Percentiles rank a stretch among this genome's conserved stretches.
These are phyloP conservation scores for Phalanger gymnotis DNA, from an alignment of 2,797 vertebrate genomes.

Conservation along the genomic window DNA sequence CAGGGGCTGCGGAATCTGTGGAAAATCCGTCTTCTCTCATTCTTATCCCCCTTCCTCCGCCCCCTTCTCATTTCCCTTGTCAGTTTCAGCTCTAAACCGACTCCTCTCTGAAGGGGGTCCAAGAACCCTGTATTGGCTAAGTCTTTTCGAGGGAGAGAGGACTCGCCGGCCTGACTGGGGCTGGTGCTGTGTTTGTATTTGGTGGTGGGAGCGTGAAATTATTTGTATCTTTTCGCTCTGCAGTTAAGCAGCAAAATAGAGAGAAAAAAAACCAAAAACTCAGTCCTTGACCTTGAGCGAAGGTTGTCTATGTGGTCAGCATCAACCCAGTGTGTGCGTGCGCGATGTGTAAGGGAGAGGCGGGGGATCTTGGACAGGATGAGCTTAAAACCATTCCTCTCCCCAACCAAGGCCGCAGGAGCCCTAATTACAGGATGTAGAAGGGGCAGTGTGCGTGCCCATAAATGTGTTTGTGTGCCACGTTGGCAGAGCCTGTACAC, in stretches of 20 bases:
- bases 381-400: background rate
- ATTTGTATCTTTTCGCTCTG: background rate
- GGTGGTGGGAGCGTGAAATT: background rate
- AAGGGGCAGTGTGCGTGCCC: background rate
- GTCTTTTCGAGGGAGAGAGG: slow-evolving; percentile 22
- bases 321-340: background rate
- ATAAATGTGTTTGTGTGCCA: background rate
- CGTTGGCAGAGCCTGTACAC: background rate
- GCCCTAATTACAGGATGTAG: background rate
- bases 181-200: slow-evolving; percentile 33
- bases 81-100: background rate
- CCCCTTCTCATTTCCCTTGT: background rate
- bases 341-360: background rate
- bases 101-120: background rate
- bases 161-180: slow-evolving; percentile 14
- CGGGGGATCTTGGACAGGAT: background rate
- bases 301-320: background rate
- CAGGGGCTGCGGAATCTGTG: background rate
- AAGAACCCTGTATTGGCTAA: slow-evolving; percentile 12
- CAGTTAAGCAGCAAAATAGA: background rate
- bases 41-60: background rate
- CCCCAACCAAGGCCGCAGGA: background rate
- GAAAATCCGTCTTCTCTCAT: background rate
- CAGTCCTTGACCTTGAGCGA: background rate
- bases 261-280: background rate